phyloP scores from a whole-genome alignment of 2,797 vertebrate species.

The Peromyscus melanophrys region DNA sequence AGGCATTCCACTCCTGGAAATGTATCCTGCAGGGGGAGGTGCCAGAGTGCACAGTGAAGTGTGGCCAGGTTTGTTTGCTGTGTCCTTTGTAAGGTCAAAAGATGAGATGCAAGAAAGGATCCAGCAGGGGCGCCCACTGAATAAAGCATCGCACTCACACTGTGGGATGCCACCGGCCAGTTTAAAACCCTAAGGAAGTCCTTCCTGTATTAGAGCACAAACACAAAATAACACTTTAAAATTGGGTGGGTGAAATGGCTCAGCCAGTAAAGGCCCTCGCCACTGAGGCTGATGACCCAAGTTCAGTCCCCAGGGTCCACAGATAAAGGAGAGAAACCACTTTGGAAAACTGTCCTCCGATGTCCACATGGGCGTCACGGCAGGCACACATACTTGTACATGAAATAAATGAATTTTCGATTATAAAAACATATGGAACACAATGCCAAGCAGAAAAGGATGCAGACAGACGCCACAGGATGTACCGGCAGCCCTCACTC shows the following conservation, averaged over 20 bases:
- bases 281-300: neutral
- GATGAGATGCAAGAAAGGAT: neutral
- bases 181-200: neutral
- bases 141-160: neutral
- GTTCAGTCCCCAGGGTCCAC: neutral
- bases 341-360: neutral
- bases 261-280: neutral
- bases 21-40: neutral
- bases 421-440: neutral
- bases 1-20: neutral
- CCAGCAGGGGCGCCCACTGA: neutral
- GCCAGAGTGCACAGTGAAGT: neutral
- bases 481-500: neutral
- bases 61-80: neutral
- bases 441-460: too few relatives aligned
- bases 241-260: neutral
- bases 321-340: neutral
- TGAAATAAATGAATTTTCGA: neutral
- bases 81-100: neutral
- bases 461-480: neutral
- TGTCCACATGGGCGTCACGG: neutral
- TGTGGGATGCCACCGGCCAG: neutral
- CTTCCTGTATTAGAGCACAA: neutral
- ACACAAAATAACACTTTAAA: neutral
- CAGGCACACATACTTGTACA: neutral